Evolutionary conservation across 2,888 invertebrate genomes (phyloP), one percentile per base, ranked within the genome.

Genomic region (Uloborus plumipes): DNA sequence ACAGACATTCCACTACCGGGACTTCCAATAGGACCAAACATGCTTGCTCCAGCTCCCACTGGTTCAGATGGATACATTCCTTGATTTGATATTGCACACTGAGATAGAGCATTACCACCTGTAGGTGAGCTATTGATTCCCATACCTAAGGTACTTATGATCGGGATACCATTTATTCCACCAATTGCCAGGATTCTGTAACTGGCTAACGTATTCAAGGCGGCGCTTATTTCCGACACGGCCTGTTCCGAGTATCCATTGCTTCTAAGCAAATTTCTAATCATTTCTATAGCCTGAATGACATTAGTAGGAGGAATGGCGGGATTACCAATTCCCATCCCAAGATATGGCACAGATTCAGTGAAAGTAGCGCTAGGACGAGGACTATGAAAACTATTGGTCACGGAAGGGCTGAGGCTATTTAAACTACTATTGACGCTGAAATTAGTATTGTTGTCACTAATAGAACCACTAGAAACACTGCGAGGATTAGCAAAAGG

Each of bases 221-320:
- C 98, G 20, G 94, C 92, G 87, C 94, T 93, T 86, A 98, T 95
- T 91, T 98, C 98, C 51, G 93, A 92, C 84, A 95, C 93, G 85
- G 95, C 96, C 84, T 93, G 93, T 88, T 98, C 98, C 84, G 94
- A 92, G 91, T 96, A 97, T 79, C 98, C 98, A 85, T 94, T 93
- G 87, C 93, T 93, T 83, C 98, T 93, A 88, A 98, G 92, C 87
- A 96, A 94, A 88, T 93, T 92, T 92, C 95, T 91, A 89, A 97
- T 94, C 89, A 94, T 95, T 89, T 97, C 97, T 87, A 97, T 91
- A 88, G 96, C 91, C 90, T 95, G 95, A 85, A 93, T 92, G 84
- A 95, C 93, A 58, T 85, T 86, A 87, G 94, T 91, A 70, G 93
- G 93, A 86, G 93, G 91, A 87, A 93, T 92, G 86, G 93, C 93